Conservation (phyloP, 1,140 invertebrate genomes). For the Achroia grisella region DNA sequence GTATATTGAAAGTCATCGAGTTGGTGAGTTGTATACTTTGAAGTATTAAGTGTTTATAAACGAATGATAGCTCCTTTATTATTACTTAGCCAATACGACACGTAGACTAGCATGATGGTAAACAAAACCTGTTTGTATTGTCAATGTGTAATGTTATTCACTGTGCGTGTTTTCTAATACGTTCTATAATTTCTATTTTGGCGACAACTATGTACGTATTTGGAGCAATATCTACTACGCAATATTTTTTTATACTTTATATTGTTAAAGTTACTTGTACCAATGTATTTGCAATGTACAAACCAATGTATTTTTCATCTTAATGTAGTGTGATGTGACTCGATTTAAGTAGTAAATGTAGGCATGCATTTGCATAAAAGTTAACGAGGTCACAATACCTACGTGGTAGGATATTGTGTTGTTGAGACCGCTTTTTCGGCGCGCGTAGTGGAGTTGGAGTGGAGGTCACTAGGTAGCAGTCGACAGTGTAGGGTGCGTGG, state of each 20-base stretch:
- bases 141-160: background rate
- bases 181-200: too few relatives aligned
- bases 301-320: too few relatives aligned
- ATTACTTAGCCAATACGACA: background rate
- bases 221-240: too few relatives aligned
- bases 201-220: too few relatives aligned
- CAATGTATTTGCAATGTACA: too few relatives aligned
- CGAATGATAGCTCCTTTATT: background rate
- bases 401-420: conserved; percentile 16
- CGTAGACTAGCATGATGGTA: background rate
- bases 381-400: conserved; percentile 30
- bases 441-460: conserved; percentile 6
- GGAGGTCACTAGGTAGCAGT: conserved; percentile 24
- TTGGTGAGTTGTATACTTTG: conserved; percentile 67
- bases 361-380: conserved; percentile 20
- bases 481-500: too few relatives aligned
- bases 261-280: too few relatives aligned
- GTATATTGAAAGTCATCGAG: conserved; percentile 76
- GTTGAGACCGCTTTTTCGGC: conserved; percentile 25
- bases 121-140: conserved; percentile 1
- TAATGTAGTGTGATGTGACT: too few relatives aligned
- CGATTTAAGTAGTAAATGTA: too few relatives aligned
- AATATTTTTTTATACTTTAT: too few relatives aligned
- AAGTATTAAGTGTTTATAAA: background rate
- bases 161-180: too few relatives aligned